Evolutionary conservation across 2,888 invertebrate species (phyloP).

Genomic region (Petrophora chlorosata): DNA sequence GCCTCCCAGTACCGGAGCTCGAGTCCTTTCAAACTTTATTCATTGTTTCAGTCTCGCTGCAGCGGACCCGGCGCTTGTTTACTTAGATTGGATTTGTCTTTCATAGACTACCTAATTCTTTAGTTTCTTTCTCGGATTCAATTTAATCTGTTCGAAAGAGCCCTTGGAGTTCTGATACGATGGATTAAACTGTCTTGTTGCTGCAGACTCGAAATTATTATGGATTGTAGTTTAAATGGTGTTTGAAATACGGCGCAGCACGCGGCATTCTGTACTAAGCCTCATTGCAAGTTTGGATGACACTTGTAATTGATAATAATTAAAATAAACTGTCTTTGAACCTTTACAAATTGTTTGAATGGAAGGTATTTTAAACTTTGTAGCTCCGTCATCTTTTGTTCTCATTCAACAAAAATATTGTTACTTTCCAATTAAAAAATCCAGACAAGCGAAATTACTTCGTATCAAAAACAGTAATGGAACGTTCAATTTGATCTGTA

Average conservation of each 20-base stretch:
- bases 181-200: slow-evolving; percentile 31
- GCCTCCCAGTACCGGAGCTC: slow-evolving; percentile 39
- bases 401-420: too few relatives aligned
- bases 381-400: too few relatives aligned
- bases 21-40: slow-evolving; percentile 68
- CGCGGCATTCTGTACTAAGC: too few relatives aligned
- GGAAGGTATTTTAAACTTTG: too few relatives aligned
- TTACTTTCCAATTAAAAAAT: slow-evolving; percentile 3
- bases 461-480: slow-evolving; percentile 13
- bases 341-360: too few relatives aligned
- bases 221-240: slow-evolving; percentile 4
- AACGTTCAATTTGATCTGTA: slow-evolving; percentile 30
- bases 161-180: slow-evolving; percentile 30
- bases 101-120: slow-evolving; percentile 48
- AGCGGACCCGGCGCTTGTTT: slow-evolving; percentile 50
- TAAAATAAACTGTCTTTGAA: too few relatives aligned
- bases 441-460: slow-evolving; percentile 13
- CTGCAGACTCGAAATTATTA: slow-evolving; percentile 16
- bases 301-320: too few relatives aligned
- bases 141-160: slow-evolving; percentile 34
- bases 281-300: too few relatives aligned
- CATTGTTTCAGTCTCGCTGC: slow-evolving; percentile 71
- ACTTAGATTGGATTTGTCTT: slow-evolving; percentile 66
- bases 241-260: background rate
- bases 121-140: slow-evolving; percentile 43